Evolutionary conservation across 2,888 invertebrate genomes (phyloP), one percentile per base, ranked within the genome.

Genomic region (Agrotis clavis): DNA sequence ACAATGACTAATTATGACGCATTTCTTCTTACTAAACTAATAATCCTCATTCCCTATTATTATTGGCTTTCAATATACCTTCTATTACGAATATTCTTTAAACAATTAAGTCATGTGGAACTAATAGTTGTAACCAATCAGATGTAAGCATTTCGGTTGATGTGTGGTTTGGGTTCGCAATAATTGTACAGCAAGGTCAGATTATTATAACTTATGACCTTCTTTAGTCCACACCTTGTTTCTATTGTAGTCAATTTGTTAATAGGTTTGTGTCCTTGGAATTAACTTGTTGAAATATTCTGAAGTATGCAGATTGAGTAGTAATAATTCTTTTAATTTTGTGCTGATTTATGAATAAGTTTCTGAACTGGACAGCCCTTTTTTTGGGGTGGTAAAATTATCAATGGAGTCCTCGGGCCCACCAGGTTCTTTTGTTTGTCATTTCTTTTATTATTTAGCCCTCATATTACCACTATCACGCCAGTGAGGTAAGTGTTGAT

Each of bases 1-100:
- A 85, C 72, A 81, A 84, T 85, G 78, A 82, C 60, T 81, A 71
- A 75, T 80, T 50, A 71, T 82, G 74, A 83, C 70, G 21, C 68
- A 79, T 72, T 71, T 82, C 65, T 83, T 70, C 19, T 5, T 69
- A 63, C 67, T 30, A 53, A 71, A 68, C 66, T 65, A 74, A 74
- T 69, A 67, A 18, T 64, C n/a, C 45, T 53, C 41, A 45, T 16
- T 57, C 48, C 30, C 67, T 67, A 57, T 79, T 64, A 70, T 67
- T 79, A 62, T 62, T 61, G 48, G 4, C 16, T 41, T 21, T 45
- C 13, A 53, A 62, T 48, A 57, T 56, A 74, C 62, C 13, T 41
- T 54, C 16, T 56, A 54, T 48, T 30, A 60, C 5, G 35, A 16
- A 45, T 74, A 51, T 54, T 65, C 2, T 53, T 56, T 30, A 30